phyloP scores from a whole-genome alignment of 2,888 invertebrate species.

The Philereme transversata region DNA sequence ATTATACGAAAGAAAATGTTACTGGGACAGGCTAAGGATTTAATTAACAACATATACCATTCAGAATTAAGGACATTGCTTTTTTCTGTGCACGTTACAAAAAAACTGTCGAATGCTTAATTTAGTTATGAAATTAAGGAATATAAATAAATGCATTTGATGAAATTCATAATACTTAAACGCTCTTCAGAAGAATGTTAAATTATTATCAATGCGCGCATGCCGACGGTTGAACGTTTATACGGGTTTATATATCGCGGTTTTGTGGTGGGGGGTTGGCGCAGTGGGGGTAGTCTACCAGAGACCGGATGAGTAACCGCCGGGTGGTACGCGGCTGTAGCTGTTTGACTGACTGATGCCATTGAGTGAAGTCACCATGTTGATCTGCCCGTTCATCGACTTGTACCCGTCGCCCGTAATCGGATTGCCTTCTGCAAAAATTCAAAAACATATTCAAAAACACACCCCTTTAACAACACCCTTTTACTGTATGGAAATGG shows the following conservation, averaged over 20 bases:
- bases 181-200: conserved; percentile 22
- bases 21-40: conserved; percentile 81
- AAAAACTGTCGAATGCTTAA: conserved; percentile 58
- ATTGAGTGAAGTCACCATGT: conserved; percentile 76
- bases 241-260: conserved; percentile 43
- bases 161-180: conserved; percentile 43
- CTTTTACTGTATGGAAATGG: conserved; percentile 14
- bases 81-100: conserved; percentile 46
- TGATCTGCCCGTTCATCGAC: conserved; percentile 83
- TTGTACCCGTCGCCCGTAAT: conserved; percentile 85
- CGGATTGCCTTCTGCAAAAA: conserved; percentile 83
- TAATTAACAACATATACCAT: conserved; percentile 80
- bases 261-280: conserved; percentile 41
- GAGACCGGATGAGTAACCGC: conserved; percentile 87
- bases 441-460: conserved; percentile 17
- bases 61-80: conserved; percentile 59
- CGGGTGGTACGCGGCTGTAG: conserved; percentile 87
- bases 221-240: conserved; percentile 41
- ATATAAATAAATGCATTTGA: conserved; percentile 72
- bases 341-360: conserved; percentile 70
- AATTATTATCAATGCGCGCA: conserved; percentile 43
- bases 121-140: conserved; percentile 58
- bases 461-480: not conserved
- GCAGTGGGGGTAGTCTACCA: conserved; percentile 80
- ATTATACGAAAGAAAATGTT: conserved; percentile 73